Percentiles rank a stretch among this genome's conserved stretches.
Evolutionary conservation across 2,797 vertebrate species (phyloP).

Genomic region (Pangasius krempfi): DNA sequence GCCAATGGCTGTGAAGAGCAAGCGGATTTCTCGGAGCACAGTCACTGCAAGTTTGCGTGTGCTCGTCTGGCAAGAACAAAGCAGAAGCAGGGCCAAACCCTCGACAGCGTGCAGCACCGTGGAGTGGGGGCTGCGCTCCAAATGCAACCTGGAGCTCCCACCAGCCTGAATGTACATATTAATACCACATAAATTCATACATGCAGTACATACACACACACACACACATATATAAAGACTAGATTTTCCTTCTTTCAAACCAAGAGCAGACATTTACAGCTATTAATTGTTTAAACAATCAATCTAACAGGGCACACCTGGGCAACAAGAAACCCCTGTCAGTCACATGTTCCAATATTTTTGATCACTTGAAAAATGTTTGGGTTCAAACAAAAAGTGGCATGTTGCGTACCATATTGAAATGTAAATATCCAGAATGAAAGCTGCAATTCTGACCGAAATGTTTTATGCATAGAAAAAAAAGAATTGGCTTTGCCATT

Average conservation of each 20-base stretch:
- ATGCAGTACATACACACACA: no score
- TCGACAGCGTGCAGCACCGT: slow-evolving; percentile 93
- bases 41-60: slow-evolving; percentile 93
- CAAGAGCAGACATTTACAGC: no score
- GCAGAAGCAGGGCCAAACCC: slow-evolving; percentile 91
- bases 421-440: no score
- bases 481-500: not conserved
- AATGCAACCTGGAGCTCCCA: slow-evolving; percentile 82
- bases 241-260: no score
- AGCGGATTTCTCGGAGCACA: slow-evolving; percentile 92
- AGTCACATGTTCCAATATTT: no score
- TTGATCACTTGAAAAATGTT: no score
- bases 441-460: not conserved
- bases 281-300: no score
- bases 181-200: slow-evolving; percentile 14
- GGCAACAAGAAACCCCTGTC: no score
- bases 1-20: slow-evolving; percentile 89
- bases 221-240: no score
- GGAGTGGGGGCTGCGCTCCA: slow-evolving; percentile 90
- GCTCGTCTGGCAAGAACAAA: slow-evolving; percentile 95
- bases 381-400: no score
- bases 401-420: no score
- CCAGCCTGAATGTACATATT: slow-evolving; percentile 69
- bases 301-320: no score
- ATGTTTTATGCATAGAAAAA: not conserved